Percentiles rank a stretch among this genome's conserved stretches.
phyloP scores from a whole-genome alignment of 2,113 vertebrate species.

The Ailuropoda melanoleuca region DNA sequence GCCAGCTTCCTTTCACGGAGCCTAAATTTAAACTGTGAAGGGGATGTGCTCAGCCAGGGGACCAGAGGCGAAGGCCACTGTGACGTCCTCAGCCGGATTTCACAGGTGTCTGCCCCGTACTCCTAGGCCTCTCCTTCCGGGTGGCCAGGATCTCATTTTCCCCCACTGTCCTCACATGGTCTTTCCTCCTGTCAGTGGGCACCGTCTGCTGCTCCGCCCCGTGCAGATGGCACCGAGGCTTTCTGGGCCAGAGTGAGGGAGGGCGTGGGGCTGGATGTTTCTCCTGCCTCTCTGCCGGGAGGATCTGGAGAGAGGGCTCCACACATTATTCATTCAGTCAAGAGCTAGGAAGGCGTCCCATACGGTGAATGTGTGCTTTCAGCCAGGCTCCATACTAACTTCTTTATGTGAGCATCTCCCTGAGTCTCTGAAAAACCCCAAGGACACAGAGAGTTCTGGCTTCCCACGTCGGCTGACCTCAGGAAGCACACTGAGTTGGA shows the following conservation, averaged over 20 bases:
- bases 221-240: not conserved
- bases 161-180: fast-evolving
- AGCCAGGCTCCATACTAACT: not conserved
- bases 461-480: not conserved
- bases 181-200: not conserved
- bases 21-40: slow-evolving; percentile 70
- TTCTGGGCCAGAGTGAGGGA: not conserved
- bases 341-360: fast-evolving
- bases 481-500: not conserved
- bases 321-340: not conserved
- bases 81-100: not conserved
- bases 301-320: not conserved
- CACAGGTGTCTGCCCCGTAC: not conserved
- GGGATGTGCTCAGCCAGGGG: not conserved
- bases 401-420: not conserved
- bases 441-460: not conserved
- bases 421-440: not conserved
- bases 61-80: not conserved
- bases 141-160: not conserved
- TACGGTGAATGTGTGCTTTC: fast-evolving
- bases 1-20: not conserved
- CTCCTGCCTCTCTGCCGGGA: not conserved
- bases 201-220: not conserved
- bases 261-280: not conserved
- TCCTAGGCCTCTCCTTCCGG: not conserved